Evolutionary conservation across 2,888 invertebrate genomes (phyloP).

Genomic region (Odiellus spinosus): DNA sequence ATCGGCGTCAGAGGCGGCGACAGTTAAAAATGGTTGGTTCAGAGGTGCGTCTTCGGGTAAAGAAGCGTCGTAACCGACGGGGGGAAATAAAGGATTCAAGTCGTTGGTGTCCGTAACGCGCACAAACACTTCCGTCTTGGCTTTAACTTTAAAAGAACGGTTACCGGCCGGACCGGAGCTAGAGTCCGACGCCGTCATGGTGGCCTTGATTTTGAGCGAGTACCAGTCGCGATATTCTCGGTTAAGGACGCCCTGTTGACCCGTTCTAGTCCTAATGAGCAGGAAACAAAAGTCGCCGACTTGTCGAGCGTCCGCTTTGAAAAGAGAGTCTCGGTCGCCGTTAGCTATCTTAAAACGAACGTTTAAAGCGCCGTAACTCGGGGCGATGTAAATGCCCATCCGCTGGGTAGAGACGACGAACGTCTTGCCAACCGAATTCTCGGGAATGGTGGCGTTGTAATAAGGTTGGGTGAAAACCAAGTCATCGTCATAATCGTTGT

Average conservation of each 20-base stretch:
- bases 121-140: conserved; percentile 53
- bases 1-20: conserved; percentile 84
- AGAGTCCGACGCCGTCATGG: conserved; percentile 24
- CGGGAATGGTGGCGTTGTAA: conserved; percentile 80
- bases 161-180: conserved; percentile 30
- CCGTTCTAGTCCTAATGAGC: conserved; percentile 70
- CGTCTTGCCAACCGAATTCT: conserved; percentile 82
- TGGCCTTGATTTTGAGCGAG: conserved; percentile 56
- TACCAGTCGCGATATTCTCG: conserved; percentile 77
- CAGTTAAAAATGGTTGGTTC: conserved; percentile 51
- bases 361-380: conserved; percentile 24
- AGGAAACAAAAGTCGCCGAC: conserved; percentile 93
- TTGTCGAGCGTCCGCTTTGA: conserved; percentile 68
- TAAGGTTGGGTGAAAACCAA: conserved; percentile 45
- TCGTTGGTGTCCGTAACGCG: conserved; percentile 72
- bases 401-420: conserved; percentile 53
- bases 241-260: conserved; percentile 72
- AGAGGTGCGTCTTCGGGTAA: conserved; percentile 74
- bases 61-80: conserved; percentile 59
- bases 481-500: too few species aligned
- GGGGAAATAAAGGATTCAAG: conserved; percentile 81
- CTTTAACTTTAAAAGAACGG: conserved; percentile 38
- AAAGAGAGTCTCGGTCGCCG: conserved; percentile 76
- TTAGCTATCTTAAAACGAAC: conserved; percentile 71
- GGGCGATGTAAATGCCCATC: conserved; percentile 53